These are phyloP conservation scores for Cinclus cinclus DNA, from an alignment of 2,113 vertebrate species.

Conservation along the genomic window DNA sequence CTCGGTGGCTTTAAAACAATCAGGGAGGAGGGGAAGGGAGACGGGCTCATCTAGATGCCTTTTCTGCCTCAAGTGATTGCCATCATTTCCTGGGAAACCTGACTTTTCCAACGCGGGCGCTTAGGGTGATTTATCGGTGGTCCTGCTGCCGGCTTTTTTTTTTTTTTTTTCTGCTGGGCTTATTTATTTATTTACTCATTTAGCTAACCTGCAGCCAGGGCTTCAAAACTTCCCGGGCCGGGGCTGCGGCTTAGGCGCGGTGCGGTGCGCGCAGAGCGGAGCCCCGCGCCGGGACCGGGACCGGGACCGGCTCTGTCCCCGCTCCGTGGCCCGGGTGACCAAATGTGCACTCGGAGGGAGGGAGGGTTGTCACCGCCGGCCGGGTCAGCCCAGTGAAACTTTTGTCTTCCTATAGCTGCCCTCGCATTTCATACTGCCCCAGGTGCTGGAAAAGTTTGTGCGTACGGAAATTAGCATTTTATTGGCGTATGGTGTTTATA, in stretches of 20 bases:
- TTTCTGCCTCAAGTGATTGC: conserved; percentile 48
- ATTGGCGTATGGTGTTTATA: not conserved
- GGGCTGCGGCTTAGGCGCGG: not conserved
- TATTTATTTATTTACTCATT: not conserved
- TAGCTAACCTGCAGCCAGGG: not conserved
- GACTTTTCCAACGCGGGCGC: not conserved
- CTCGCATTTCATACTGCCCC: not conserved
- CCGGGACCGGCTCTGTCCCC: not conserved
- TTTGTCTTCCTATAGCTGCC: not conserved
- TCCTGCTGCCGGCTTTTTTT: not conserved
- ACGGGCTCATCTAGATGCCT: conserved; percentile 35
- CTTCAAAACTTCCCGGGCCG: not conserved
- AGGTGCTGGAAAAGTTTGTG: not conserved
- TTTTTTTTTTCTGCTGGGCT: not conserved
- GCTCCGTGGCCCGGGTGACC: fast-evolving
- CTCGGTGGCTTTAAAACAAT: conserved; percentile 50
- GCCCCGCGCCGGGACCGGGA: not conserved
- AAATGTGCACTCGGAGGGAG: not conserved
- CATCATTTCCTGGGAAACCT: conserved; percentile 71
- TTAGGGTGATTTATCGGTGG: not conserved
- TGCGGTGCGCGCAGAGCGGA: not conserved
- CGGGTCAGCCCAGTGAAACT: not conserved
- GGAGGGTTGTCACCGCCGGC: not conserved
- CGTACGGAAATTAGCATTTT: not conserved
- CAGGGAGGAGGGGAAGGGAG: conserved; percentile 6